Evolutionary conservation across 2,797 vertebrate genomes (phyloP).

Genomic region (Sebastolobus alascanus): DNA sequence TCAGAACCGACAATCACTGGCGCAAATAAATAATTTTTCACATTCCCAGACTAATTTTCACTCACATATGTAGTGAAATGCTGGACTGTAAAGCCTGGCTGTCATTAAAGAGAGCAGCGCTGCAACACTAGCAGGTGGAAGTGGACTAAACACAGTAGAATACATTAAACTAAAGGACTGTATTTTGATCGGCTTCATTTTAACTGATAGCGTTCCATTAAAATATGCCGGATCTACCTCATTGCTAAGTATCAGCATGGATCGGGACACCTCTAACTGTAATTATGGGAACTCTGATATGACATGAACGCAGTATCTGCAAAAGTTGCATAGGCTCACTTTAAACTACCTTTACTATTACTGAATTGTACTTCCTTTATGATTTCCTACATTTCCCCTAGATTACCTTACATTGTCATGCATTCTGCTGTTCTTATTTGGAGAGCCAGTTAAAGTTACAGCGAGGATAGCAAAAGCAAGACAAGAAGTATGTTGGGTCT

Average conservation of each 20-base stretch:
- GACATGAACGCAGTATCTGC: neutral
- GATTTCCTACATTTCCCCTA: slow-evolving; percentile 28
- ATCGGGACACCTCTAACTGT: neutral
- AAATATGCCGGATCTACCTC: neutral
- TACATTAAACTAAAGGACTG: neutral
- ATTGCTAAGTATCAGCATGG: neutral
- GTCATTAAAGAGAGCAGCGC: neutral
- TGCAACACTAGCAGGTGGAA: neutral
- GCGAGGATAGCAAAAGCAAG: neutral
- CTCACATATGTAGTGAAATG: neutral
- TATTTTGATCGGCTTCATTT: neutral
- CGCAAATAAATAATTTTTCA: neutral
- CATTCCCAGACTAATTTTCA: neutral
- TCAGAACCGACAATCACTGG: neutral
- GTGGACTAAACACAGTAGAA: neutral
- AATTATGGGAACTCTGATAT: neutral
- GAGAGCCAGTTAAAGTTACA: neutral
- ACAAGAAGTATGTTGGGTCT: neutral
- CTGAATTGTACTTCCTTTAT: neutral
- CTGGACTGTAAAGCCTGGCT: neutral
- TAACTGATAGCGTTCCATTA: neutral
- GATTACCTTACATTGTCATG: neutral
- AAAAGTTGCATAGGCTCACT: neutral
- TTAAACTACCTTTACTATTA: slow-evolving; percentile 2
- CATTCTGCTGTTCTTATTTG: slow-evolving; percentile 9